Evolutionary conservation across 2,888 invertebrate genomes (phyloP).

Genomic region (Drosophila ustulata): DNA sequence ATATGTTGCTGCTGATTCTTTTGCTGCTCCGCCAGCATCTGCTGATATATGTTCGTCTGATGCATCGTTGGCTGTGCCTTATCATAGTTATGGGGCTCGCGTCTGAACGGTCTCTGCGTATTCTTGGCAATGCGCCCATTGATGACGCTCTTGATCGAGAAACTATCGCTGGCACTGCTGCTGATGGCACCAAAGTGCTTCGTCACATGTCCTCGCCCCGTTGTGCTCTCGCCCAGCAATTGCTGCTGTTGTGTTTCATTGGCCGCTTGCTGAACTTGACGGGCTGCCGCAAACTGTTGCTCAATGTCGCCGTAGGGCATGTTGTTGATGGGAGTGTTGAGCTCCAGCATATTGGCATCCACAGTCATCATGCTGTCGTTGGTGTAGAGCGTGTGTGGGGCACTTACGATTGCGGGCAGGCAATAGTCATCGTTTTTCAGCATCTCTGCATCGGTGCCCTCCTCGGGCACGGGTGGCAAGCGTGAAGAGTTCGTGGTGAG

Average conservation of each 20-base stretch:
- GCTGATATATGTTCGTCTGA: constrained; percentile 85
- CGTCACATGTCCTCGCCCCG: constrained; percentile 46
- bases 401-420: constrained; percentile 72
- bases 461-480: constrained; percentile 88
- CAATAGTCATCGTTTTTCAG: constrained; percentile 85
- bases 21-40: constrained; percentile 84
- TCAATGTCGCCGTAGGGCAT: constrained; percentile 79
- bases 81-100: constrained; percentile 85
- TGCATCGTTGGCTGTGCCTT: constrained; percentile 85
- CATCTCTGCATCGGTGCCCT: constrained; percentile 86
- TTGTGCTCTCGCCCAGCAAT: constrained; percentile 34
- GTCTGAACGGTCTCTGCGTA: constrained; percentile 79
- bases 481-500: constrained; percentile 83
- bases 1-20: constrained; percentile 78
- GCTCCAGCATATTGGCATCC: constrained; percentile 83
- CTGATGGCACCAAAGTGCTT: constrained; percentile 68
- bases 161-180: constrained; percentile 53
- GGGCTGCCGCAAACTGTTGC: constrained; percentile 73
- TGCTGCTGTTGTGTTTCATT: constrained; percentile 51
- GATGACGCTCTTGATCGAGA: constrained; percentile 79
- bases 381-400: constrained; percentile 77
- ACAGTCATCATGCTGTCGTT: constrained; percentile 82
- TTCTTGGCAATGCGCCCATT: constrained; percentile 84
- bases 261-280: constrained; percentile 60
- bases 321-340: constrained; percentile 80